Percentiles rank a stretch among this genome's conserved stretches.
Conservation (phyloP, 2,113 vertebrate species). For the Hydropotes inermis region DNA sequence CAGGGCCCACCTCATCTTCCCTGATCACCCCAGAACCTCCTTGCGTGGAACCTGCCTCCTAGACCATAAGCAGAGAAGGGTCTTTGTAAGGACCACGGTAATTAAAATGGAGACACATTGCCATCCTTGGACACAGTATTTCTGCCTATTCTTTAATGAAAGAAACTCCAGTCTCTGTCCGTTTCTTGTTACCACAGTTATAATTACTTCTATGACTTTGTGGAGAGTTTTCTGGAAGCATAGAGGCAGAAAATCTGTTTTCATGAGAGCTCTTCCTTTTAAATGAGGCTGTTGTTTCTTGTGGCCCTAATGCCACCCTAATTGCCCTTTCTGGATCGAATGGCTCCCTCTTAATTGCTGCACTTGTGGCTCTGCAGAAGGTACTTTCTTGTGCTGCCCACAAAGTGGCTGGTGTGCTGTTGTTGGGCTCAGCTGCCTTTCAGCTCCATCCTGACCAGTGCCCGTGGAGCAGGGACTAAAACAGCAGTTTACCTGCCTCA, state of each 20-base stretch:
- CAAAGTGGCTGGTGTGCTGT: rapidly evolving
- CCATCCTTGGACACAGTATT: too few relatives aligned
- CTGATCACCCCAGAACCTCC: neutral
- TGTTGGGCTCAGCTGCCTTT: rapidly evolving
- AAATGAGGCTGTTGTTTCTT: neutral
- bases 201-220: neutral
- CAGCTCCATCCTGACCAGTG: neutral
- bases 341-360: neutral
- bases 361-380: neutral
- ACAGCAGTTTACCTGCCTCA: rapidly evolving
- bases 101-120: neutral
- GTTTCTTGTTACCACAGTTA: neutral
- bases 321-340: neutral
- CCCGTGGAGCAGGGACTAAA: rapidly evolving
- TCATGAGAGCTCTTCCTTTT: neutral
- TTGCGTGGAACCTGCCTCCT: rapidly evolving
- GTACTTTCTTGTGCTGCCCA: neutral
- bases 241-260: neutral
- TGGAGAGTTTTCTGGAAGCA: neutral
- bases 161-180: neutral
- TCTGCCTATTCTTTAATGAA: neutral
- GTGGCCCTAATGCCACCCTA: neutral
- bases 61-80: rapidly evolving
- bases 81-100: neutral
- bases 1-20: neutral